These are phyloP conservation scores for Amphiprion ocellaris DNA, from an alignment of 2,113 vertebrate genomes.

Conservation along the genomic window DNA sequence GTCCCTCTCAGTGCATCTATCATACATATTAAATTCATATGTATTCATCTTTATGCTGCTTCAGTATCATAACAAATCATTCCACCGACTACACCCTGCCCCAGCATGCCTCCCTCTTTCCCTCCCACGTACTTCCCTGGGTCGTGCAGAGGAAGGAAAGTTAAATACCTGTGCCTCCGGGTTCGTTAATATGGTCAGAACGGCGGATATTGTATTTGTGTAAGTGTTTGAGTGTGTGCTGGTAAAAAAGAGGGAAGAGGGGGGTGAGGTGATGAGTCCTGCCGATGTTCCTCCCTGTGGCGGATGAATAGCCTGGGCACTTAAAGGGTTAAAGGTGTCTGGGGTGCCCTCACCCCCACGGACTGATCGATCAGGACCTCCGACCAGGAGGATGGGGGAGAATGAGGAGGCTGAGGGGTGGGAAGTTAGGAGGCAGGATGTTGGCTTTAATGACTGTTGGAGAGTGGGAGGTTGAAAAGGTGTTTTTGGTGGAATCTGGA, in stretches of 20 bases:
- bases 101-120: constrained; percentile 62
- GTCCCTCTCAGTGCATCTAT: constrained; percentile 33
- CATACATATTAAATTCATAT: constrained; percentile 50
- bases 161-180: constrained; percentile 81
- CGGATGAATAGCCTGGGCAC: constrained; percentile 76
- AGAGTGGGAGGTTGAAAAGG: constrained; percentile 12
- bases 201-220: constrained; percentile 32
- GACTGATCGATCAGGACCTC: constrained; percentile 51
- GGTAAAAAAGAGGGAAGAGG: constrained; percentile 1
- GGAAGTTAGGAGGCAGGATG: constrained; percentile 9
- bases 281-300: constrained; percentile 49
- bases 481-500: constrained; percentile 32
- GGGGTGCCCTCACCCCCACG: constrained; percentile 81
- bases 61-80: constrained; percentile 53
- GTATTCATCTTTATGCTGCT: constrained; percentile 40
- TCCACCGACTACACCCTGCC: constrained; percentile 63
- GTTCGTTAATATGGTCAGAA: constrained; percentile 52
- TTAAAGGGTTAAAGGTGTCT: constrained; percentile 87
- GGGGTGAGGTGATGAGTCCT: constrained; percentile 14
- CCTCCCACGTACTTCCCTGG: constrained; percentile 55
- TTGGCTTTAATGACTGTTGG: constrained; percentile 43
- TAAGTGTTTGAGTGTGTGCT: constrained; percentile 49
- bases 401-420: constrained; percentile 28
- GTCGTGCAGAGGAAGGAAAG: constrained; percentile 80
- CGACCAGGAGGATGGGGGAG: constrained; percentile 18